Percentiles rank a stretch among this genome's conserved stretches.
Evolutionary conservation across 2,113 vertebrate genomes (phyloP).

Genomic region (Etia nguti): DNA sequence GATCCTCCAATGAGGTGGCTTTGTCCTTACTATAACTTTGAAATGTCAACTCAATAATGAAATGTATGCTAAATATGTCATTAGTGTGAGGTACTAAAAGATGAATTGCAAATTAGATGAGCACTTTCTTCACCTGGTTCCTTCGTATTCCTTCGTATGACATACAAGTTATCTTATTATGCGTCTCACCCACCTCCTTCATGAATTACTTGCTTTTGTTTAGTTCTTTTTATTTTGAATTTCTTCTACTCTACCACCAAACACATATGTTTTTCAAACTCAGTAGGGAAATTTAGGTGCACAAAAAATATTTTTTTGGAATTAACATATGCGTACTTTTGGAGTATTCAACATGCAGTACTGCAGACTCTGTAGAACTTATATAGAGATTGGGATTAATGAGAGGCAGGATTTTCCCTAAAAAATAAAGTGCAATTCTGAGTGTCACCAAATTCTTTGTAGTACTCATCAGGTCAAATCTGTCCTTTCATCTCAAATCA

Average conservation of each 20-base stretch:
- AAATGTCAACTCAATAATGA: background rate
- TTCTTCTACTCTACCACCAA: background rate
- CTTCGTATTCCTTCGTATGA: background rate
- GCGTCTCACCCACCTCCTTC: background rate
- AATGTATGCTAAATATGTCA: background rate
- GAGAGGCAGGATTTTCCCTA: too few relatives aligned
- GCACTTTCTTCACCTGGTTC: background rate
- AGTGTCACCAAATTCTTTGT: too few relatives aligned
- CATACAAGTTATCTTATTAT: background rate
- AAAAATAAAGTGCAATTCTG: too few relatives aligned
- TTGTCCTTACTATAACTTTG: background rate
- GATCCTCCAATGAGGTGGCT: background rate
- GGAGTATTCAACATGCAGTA: background rate
- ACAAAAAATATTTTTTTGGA: background rate
- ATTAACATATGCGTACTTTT: background rate
- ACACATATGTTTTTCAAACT: conserved; percentile 3
- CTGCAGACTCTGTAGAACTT: too few relatives aligned
- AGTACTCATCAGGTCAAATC: too few relatives aligned
- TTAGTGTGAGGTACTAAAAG: background rate
- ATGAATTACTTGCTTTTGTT: background rate
- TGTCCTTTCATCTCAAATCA: too few relatives aligned
- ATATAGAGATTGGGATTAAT: too few relatives aligned
- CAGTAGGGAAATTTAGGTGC: background rate
- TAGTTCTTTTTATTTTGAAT: background rate
- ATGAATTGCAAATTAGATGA: background rate